A percentile compares a stretch with the other conserved stretches of the same genome.
Conservation (phyloP, 2,113 vertebrate genomes). For the Blennius ocellaris region DNA sequence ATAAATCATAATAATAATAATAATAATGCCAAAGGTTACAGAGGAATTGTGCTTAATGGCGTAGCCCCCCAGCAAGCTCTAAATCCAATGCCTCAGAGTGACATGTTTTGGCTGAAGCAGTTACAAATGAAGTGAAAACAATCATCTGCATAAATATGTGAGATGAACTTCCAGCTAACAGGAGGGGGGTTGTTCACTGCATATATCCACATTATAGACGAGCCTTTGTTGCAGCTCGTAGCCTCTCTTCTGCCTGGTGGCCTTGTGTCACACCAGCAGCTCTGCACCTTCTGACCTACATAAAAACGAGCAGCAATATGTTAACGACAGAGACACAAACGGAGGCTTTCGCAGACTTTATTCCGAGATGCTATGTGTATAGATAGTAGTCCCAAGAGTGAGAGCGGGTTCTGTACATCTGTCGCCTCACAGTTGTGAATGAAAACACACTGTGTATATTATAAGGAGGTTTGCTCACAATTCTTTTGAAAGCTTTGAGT, state of each 20-base stretch:
- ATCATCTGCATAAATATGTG: neutral
- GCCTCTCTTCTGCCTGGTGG: constrained; percentile 28
- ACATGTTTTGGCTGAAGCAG: neutral
- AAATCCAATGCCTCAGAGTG: too few species aligned
- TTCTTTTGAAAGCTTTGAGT: constrained; percentile 13
- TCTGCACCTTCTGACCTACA: constrained; percentile 67
- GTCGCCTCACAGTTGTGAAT: constrained; percentile 42
- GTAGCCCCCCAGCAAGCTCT: too few species aligned
- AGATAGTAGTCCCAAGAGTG: neutral
- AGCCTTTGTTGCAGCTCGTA: constrained; percentile 21
- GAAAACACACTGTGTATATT: constrained; percentile 3
- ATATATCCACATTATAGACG: neutral
- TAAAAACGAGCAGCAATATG: constrained; percentile 44
- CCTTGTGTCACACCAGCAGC: constrained; percentile 39
- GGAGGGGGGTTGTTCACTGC: neutral
- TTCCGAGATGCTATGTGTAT: neutral
- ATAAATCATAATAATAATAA: too few species aligned
- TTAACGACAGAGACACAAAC: constrained; percentile 19
- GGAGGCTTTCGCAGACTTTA: neutral
- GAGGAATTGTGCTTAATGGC: too few species aligned
- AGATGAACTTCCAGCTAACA: too few species aligned
- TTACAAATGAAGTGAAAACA: neutral
- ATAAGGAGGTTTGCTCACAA: neutral
- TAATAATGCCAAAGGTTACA: too few species aligned
- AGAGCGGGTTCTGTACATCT: constrained; percentile 20